Conservation (phyloP, 2,113 vertebrate species). For the Clupea harengus region DNA sequence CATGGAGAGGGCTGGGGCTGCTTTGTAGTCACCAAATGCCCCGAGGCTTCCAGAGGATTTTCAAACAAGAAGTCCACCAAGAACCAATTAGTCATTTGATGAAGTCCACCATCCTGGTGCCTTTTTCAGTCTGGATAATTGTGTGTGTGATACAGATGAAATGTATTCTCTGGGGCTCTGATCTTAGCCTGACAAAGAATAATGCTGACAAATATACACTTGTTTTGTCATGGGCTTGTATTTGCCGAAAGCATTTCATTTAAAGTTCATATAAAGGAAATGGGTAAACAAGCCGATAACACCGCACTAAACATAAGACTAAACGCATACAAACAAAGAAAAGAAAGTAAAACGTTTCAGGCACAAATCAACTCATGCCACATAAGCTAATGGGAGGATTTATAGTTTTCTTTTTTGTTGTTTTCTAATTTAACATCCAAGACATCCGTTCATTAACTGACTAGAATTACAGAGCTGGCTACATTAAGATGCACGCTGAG, state of each 20-base stretch:
- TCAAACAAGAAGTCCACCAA: neutral
- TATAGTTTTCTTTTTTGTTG: neutral
- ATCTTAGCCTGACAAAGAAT: neutral
- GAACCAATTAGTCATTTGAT: conserved; percentile 9
- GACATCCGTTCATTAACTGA: neutral
- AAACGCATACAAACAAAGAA: neutral
- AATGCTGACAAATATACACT: neutral
- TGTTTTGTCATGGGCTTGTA: neutral
- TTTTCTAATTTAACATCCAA: neutral
- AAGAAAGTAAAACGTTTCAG: neutral
- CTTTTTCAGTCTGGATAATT: neutral
- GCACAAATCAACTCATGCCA: neutral
- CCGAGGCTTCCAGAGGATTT: neutral
- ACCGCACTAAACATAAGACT: neutral
- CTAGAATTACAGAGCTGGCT: neutral
- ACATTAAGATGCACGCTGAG: neutral
- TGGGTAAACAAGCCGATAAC: neutral
- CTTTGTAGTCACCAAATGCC: neutral
- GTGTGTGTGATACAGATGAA: neutral
- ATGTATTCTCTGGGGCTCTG: neutral
- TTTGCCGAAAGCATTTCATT: neutral
- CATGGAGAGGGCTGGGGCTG: neutral
- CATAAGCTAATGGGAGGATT: neutral
- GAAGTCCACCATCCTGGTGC: neutral
- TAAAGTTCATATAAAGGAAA: neutral